Evolutionary conservation across 2,113 vertebrate genomes (phyloP), one percentile per base, ranked within the genome.

Genomic region (Microcebus jonahi): DNA sequence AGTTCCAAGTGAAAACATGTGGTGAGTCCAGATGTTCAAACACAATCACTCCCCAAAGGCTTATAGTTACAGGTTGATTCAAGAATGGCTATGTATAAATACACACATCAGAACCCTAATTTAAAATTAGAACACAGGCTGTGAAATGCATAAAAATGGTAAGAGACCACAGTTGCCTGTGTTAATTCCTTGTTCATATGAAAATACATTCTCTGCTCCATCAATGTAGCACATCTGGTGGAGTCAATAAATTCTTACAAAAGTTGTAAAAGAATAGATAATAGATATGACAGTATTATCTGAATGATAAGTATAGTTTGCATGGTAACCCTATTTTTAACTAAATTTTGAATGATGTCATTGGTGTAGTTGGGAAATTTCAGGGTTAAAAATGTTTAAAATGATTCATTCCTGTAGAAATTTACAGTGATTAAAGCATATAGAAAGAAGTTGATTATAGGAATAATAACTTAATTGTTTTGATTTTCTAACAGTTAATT

Each of bases 21-120:
- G 97, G 80, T 95, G 93, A 89, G 92, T 97, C 98, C 98, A 98
- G 98, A 98, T 98, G 97, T 98, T 99, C 97, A 97, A 97, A 97
- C 55, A 96, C 96, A 98, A 95, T 97, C 36, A 89, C 36, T 98
- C 97, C 97, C 95, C 92, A 96, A 93, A 97, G 98, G 68, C 93
- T 88, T 93, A 97, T 92, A 98, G 83, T 98, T n/a, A 61, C 94
- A 98, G 95, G 98, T 98, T 98, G 96, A 97, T 96, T 98, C 88
- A 97, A 97, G 88, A 97, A 97, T 77, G 91, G 82, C 42, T 97
- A 63, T 85, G 13, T 98, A 85, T 98, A 96, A 97, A 98, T 98
- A 96, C 84, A 88, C n/a, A 90, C 95, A 91, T 94, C 96, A 94
- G 45, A 97, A 96, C 95, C 91, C 83, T 91, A 94, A 96, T 97